Base-by-base conservation (phyloP, 1,140 invertebrate genomes). In the Cyrtorhinus lividipennis region DNA sequence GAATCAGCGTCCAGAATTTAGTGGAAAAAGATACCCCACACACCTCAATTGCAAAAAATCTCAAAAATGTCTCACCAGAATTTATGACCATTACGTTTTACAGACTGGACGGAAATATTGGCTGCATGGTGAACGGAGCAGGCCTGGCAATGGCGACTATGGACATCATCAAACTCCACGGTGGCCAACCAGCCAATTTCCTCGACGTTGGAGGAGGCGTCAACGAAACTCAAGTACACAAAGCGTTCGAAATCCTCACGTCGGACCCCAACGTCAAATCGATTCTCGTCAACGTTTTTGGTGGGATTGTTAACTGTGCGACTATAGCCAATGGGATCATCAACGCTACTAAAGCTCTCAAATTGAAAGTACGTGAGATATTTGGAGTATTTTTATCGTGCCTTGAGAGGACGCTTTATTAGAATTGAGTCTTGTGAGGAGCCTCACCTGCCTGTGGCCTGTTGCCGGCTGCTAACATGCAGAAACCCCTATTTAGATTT, bases 241-340 rank as follows among this genome's bases (percentile, higher is more conserved):
- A 87, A 68, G 88, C 87, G 3, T 88, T 90, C 73, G 77, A 79
- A 69, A 83, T 85, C 65, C 73, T 85, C 20, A 77, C 76, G 68
- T 76, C 78, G 71, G 88, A 92, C 78, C 79, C 83, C n/a, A 90
- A 87, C 73, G 95, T 98, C 0, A 93, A 95, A 77, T 86, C 88
- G 2, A 90, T 99, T 68, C 80, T 99, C 61, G 93, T 99, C 0
- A 99, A 99, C 77, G 93, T 99, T 2, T 99, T 99, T 79, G 96
- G 93, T 65, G 96, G 96, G 67, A 99, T 99, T 72, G 95, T 99
- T 0, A 97, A 99, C 75, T 99, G 96, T 80, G 90, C 85, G 1
- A 98, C 87, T 2, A 91, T 99, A 72, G 95, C 96, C 1, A 91
- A 87, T 62, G 96, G 96, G 56, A 91, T 99, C 67, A 85, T 97